Conservation (phyloP, 1,140 invertebrate species). For the Eurosta solidaginis region DNA sequence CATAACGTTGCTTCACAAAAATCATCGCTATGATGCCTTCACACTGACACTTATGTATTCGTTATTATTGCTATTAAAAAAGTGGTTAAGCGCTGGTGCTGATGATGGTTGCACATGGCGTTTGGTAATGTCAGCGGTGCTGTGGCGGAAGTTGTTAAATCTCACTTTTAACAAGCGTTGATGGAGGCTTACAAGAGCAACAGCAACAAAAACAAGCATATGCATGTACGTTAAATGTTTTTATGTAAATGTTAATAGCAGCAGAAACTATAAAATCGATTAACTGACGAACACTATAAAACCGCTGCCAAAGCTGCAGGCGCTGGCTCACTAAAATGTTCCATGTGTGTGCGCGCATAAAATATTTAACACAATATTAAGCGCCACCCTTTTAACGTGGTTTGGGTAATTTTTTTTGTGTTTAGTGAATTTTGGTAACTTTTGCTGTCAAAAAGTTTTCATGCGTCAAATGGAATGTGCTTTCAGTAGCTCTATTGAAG, state of each 20-base stretch:
- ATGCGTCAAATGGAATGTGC: not conserved
- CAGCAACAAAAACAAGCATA: not conserved
- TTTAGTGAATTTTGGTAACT: not conserved
- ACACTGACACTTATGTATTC: no score
- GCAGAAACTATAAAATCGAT: not conserved
- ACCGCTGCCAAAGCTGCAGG: not conserved
- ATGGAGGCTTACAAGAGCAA: not conserved
- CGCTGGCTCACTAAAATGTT: no score
- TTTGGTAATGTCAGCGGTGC: not conserved
- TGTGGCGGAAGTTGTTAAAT: slow-evolving; percentile 9
- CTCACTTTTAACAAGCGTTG: not conserved
- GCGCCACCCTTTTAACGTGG: not conserved
- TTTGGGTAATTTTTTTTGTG: not conserved
- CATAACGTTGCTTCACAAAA: no score
- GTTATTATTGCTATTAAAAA: no score
- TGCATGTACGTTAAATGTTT: no score
- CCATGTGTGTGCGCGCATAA: no score
- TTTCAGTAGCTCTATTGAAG: not conserved
- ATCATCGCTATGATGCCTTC: no score
- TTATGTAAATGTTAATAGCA: not conserved
- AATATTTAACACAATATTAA: not conserved
- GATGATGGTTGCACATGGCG: not conserved
- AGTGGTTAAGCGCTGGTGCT: not conserved
- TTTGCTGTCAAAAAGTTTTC: not conserved
- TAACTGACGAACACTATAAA: not conserved